Conservation (phyloP, 2,888 invertebrate species). For the Prosapia bicincta region DNA sequence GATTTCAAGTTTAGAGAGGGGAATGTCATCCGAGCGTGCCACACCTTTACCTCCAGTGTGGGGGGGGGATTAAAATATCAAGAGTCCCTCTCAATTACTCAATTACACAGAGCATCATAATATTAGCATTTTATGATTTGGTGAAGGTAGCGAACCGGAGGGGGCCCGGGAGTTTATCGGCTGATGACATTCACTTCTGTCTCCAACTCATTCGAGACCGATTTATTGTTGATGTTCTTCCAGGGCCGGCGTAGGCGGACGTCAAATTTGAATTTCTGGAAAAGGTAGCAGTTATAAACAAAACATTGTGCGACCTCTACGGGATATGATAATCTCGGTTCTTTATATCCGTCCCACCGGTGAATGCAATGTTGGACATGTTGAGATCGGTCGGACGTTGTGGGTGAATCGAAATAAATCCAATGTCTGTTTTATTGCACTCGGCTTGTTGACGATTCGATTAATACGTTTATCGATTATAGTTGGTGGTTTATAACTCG, state of each 20-base stretch:
- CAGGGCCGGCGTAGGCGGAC: not conserved
- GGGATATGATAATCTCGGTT: not conserved
- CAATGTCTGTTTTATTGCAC: too few relatives aligned
- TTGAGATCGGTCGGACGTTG: too few relatives aligned
- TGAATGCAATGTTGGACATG: too few relatives aligned
- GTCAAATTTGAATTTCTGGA: not conserved
- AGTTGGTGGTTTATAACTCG: too few relatives aligned
- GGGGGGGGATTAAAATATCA: not conserved
- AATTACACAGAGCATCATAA: not conserved
- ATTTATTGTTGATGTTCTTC: not conserved
- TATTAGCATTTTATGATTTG: not conserved
- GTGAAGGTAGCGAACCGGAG: not conserved
- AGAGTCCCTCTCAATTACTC: not conserved
- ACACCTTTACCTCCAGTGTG: not conserved
- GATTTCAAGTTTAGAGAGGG: not conserved
- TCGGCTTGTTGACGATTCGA: too few relatives aligned
- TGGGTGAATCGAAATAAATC: too few relatives aligned
- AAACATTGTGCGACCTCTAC: not conserved
- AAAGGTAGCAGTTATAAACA: not conserved
- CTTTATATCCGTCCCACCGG: not conserved
- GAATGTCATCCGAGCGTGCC: not conserved
- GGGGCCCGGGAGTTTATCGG: not conserved
- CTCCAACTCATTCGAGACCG: not conserved
- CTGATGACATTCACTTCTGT: not conserved
- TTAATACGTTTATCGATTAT: too few relatives aligned